Evolutionary conservation across 2,888 invertebrate species (phyloP), one percentile per base, ranked within the genome.

Genomic region (Iselma pallidipennis): DNA sequence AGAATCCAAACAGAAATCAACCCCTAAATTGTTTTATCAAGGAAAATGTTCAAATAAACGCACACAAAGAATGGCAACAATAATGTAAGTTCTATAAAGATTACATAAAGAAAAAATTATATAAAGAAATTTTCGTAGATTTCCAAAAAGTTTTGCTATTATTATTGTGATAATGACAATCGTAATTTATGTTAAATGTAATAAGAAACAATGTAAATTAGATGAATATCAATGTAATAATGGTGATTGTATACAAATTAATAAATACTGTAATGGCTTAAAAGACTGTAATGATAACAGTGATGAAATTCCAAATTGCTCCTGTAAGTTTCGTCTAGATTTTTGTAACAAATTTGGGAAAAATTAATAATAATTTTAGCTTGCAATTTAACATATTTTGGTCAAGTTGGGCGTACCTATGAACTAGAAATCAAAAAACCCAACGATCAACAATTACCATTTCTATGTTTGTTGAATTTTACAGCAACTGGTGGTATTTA

Each of bases 311-410:
- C 85, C 86, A 68, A 86, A 87, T 72, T 92, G 92, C 80, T 85
- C 91, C 74, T 90, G 92, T 92, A 82, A 91, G 91, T 89, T 59
- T 49, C n/a, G n/a, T n/a, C 64, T 57, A 26, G n/a, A 16, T 42
- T 14, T 55, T 10, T n/a, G 19, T 10, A 2, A 26, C 29, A 31
- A 48, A 28, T 16, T 55, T 28, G 21, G 25, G 16, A 19, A 21
- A 33, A 58, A 58, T 58, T 25, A 53, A 4, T 16, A 4, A 19
- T 54, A 28, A n/a, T 84, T 85, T 57, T 86, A 93, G 93, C 91
- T 45, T 94, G 94, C 84, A 93, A 94, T 83, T 86, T 90, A 75
- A 94, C 93, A 23, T 90, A 91, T 80, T 91, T 88, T 83, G 93
- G 93, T 1, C 91, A 91, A 76, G 89, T 91, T 57, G 92, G 92